Evolutionary conservation across 2,888 invertebrate genomes (phyloP).

Genomic region (Dorcus parallelipipedus): DNA sequence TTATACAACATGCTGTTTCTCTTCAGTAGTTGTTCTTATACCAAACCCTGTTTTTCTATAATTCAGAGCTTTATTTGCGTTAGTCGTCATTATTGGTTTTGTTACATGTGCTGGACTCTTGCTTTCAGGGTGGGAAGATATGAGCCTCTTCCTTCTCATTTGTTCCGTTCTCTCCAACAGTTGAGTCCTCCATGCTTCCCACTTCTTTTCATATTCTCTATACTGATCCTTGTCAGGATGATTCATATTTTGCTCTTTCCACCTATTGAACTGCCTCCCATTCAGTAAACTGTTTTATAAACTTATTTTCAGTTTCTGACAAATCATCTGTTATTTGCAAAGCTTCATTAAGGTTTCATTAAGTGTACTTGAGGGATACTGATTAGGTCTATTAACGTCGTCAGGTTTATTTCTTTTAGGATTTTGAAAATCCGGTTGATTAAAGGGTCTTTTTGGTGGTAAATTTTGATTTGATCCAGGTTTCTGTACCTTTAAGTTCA

Average conservation of each 20-base stretch:
- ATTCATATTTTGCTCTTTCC: conserved; percentile 87
- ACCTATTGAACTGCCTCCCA: conserved; percentile 92
- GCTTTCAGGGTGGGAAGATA: conserved; percentile 21
- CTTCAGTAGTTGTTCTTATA: neutral
- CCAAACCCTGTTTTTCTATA: conserved; percentile 13
- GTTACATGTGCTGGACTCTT: neutral
- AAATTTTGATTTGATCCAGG: conserved; percentile 5
- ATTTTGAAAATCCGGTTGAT: conserved; percentile 19
- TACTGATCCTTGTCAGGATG: conserved; percentile 89
- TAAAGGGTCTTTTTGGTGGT: conserved; percentile 19
- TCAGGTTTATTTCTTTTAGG: conserved; percentile 25
- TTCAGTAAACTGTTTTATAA: conserved; percentile 83
- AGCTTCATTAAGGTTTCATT: neutral
- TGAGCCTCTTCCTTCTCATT: conserved; percentile 66
- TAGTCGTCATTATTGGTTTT: neutral
- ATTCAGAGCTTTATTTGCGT: no score
- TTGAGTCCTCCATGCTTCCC: conserved; percentile 79
- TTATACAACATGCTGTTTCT: neutral
- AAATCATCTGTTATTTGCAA: conserved; percentile 37
- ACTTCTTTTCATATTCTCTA: conserved; percentile 81
- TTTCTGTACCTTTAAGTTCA: conserved; percentile 18
- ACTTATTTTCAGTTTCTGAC: conserved; percentile 74
- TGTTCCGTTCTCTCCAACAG: conserved; percentile 76
- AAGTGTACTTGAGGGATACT: neutral
- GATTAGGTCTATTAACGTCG: neutral